phyloP scores from a whole-genome alignment of 1,140 invertebrate genomes.

The Hyphantria cunea region DNA sequence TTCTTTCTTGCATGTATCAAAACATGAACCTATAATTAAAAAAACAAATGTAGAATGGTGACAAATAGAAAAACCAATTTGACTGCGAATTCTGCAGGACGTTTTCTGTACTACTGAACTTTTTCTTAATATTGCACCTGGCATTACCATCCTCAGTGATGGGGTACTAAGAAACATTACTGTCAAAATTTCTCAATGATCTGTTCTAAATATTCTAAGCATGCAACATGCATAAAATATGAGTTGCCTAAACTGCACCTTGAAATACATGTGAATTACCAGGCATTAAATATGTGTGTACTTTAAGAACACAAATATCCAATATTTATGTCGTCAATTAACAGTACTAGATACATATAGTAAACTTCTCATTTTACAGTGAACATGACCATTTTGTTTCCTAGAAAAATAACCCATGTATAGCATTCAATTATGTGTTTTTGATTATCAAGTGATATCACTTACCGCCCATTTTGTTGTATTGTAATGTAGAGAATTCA shows the following conservation, averaged over 20 bases:
- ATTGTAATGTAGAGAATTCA: conserved; percentile 39
- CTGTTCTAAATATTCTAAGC: no score
- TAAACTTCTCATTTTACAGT: neutral
- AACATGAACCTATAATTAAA: conserved; percentile 32
- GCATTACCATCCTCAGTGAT: neutral
- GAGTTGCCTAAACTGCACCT: no score
- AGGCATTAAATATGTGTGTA: neutral
- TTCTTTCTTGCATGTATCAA: conserved; percentile 38
- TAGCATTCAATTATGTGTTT: conserved; percentile 20
- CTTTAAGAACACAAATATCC: neutral
- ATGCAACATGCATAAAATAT: no score
- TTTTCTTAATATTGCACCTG: no score
- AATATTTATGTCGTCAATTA: conserved; percentile 1
- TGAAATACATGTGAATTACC: no score
- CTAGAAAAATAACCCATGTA: conserved; percentile 13
- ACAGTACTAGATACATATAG: neutral
- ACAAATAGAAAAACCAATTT: conserved; percentile 11
- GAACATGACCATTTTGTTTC: conserved; percentile 2
- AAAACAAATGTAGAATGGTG: conserved; percentile 14
- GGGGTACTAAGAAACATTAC: no score
- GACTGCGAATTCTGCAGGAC: conserved; percentile 8
- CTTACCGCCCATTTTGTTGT: conserved; percentile 65
- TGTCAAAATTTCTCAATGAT: no score
- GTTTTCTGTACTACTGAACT: no score
- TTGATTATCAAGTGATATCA: conserved; percentile 31